phyloP scores from a whole-genome alignment of 2,888 invertebrate genomes.

The Netelia inedita region DNA sequence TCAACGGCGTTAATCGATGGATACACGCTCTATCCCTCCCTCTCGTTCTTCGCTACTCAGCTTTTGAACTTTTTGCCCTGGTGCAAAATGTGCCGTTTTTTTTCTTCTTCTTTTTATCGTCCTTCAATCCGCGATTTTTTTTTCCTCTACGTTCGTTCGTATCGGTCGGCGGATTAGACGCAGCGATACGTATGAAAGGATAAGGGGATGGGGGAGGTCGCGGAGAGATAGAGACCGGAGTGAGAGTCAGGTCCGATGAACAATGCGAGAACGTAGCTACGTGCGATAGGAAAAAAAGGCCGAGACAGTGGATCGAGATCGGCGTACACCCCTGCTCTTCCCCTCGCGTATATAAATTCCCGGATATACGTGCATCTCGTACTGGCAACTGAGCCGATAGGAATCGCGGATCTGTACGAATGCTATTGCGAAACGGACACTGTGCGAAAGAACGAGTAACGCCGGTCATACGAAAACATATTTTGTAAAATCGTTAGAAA shows the following conservation, averaged over 20 bases:
- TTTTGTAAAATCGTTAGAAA: too few species aligned
- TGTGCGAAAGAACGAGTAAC: too few species aligned
- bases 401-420: too few species aligned
- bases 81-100: slow-evolving; percentile 17
- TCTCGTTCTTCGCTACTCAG: slow-evolving; percentile 46
- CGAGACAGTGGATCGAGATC: neutral
- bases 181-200: slow-evolving; percentile 58
- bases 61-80: neutral
- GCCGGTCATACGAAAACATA: too few species aligned
- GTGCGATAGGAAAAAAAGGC: slow-evolving; percentile 41
- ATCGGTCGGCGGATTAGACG: slow-evolving; percentile 65
- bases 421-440: too few species aligned
- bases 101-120: slow-evolving; percentile 13
- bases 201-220: slow-evolving; percentile 20
- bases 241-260: slow-evolving; percentile 59
- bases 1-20: slow-evolving; percentile 44
- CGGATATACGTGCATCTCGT: too few species aligned
- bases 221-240: slow-evolving; percentile 9
- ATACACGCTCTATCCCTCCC: slow-evolving; percentile 42
- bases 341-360: too few species aligned
- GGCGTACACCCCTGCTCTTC: neutral
- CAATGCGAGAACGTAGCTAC: slow-evolving; percentile 41
- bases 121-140: neutral
- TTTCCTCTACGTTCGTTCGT: slow-evolving; percentile 52
- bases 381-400: too few species aligned